Evolutionary conservation across 2,797 vertebrate species (phyloP).

Genomic region (Picus viridis): DNA sequence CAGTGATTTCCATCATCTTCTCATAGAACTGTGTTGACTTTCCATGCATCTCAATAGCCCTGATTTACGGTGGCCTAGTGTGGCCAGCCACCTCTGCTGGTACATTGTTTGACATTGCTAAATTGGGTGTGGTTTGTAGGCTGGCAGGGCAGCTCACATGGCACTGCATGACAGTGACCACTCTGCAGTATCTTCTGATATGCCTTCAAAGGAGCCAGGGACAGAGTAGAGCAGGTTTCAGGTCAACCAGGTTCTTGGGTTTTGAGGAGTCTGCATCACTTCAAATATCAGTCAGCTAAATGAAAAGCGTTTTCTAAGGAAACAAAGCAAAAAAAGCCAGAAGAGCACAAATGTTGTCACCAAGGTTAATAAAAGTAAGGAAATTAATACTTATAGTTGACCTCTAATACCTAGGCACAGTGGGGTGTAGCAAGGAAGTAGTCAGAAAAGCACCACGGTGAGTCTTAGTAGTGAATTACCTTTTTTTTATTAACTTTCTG

Average conservation of each 20-base stretch:
- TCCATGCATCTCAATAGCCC: rapidly evolving
- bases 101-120: rapidly evolving
- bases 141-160: rapidly evolving
- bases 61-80: neutral
- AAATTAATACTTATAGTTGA: conserved; percentile 43
- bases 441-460: conserved; percentile 67
- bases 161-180: neutral
- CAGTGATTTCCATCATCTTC: neutral
- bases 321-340: neutral
- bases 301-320: neutral
- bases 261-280: neutral
- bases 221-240: neutral
- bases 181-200: rapidly evolving
- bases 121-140: neutral
- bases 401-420: conserved; percentile 53
- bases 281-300: neutral
- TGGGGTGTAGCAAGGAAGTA: conserved; percentile 67
- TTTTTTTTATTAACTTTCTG: conserved; percentile 71
- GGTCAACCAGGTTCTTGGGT: neutral
- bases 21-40: neutral
- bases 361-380: conserved; percentile 23
- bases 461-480: conserved; percentile 64
- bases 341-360: neutral
- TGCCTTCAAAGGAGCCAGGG: rapidly evolving
- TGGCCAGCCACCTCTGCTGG: neutral